A percentile compares a stretch with the other conserved stretches of the same genome.
phyloP scores from a whole-genome alignment of 2,888 invertebrate species.

The Drosophila sordidula region DNA sequence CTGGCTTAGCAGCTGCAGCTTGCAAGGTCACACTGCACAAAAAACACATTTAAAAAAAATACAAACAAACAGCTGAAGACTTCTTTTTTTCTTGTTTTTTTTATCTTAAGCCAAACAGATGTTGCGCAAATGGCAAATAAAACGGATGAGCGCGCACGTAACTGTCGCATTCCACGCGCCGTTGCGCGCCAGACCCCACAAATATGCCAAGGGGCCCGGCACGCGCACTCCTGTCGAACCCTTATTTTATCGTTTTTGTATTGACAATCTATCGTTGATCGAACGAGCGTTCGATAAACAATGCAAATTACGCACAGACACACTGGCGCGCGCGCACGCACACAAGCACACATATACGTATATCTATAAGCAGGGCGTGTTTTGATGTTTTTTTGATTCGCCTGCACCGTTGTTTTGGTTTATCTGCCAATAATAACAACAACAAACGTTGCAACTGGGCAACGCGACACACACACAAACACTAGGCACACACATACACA shows the following conservation, averaged over 20 bases:
- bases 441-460: constrained; percentile 55
- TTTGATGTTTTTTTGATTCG: constrained; percentile 26
- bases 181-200: constrained; percentile 27
- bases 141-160: constrained; percentile 50
- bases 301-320: constrained; percentile 39
- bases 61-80: constrained; percentile 16
- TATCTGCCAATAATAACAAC: constrained; percentile 35
- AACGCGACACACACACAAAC: constrained; percentile 33
- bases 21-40: constrained; percentile 27
- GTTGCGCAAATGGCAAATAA: constrained; percentile 67
- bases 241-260: constrained; percentile 7
- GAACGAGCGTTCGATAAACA: constrained; percentile 38
- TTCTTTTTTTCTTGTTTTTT: neutral
- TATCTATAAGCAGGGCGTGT: constrained; percentile 41
- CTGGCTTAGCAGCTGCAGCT: constrained; percentile 2
- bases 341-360: constrained; percentile 6
- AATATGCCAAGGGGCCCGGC: constrained; percentile 25
- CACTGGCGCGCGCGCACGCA: constrained; percentile 13
- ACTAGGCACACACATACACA: constrained; percentile 26
- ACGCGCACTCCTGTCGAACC: constrained; percentile 30
- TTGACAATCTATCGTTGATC: constrained; percentile 49
- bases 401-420: constrained; percentile 32
- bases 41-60: constrained; percentile 1
- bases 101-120: constrained; percentile 58
- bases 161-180: constrained; percentile 50